Evolutionary conservation across 2,888 invertebrate species (phyloP).

Genomic region (Diogma glabrata): DNA sequence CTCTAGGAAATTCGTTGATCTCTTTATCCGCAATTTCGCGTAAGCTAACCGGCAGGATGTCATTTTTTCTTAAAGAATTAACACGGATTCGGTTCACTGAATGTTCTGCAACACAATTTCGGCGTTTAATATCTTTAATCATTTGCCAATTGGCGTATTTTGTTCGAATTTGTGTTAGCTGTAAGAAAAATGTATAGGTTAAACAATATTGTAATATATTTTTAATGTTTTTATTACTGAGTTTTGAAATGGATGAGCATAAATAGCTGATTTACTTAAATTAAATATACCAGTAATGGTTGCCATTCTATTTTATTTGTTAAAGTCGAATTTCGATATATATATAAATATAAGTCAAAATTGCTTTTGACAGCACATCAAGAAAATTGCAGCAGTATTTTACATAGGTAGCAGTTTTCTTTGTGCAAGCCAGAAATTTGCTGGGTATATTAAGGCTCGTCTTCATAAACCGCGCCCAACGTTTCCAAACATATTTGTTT

Average conservation of each 20-base stretch:
- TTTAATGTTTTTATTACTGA: constrained; percentile 1
- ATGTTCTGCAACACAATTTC: constrained; percentile 60
- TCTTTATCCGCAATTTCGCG: constrained; percentile 67
- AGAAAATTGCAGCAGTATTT: no score
- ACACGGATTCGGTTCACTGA: constrained; percentile 67
- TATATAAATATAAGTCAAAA: no score
- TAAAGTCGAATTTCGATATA: no score
- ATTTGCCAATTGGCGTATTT: constrained; percentile 77
- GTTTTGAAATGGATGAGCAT: not conserved
- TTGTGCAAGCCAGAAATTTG: no score
- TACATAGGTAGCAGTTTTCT: no score
- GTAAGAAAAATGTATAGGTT: not conserved
- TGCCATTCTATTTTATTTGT: not conserved
- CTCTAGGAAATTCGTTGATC: constrained; percentile 64
- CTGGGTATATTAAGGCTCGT: no score
- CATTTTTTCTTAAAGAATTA: constrained; percentile 73
- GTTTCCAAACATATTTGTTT: no score
- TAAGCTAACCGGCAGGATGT: constrained; percentile 69
- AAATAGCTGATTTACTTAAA: constrained; percentile 5
- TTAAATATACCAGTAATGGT: not conserved
- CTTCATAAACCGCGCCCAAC: no score
- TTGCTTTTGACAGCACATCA: no score
- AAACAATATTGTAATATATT: not conserved
- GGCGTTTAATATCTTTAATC: constrained; percentile 74
- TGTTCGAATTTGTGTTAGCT: constrained; percentile 60